phyloP scores from a whole-genome alignment of 2,888 invertebrate genomes.

The Synergus gifuensis region DNA sequence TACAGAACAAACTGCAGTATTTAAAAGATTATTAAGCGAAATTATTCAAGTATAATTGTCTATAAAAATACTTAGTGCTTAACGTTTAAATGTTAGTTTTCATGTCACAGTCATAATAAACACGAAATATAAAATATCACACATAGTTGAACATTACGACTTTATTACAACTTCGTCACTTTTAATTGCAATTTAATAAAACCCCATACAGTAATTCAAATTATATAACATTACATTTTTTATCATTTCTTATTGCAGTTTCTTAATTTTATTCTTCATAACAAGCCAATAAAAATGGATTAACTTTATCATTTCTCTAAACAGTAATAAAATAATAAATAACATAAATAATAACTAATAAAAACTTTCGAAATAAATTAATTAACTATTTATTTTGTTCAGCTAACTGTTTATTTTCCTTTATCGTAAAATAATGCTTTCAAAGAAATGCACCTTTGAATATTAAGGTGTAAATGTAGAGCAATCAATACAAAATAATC shows the following conservation, averaged over 20 bases:
- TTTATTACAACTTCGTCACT: background rate
- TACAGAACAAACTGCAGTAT: background rate
- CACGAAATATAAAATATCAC: background rate
- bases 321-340: too few species aligned
- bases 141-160: background rate
- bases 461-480: background rate
- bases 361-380: background rate
- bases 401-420: background rate
- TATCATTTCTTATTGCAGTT: background rate
- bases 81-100: background rate
- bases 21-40: background rate
- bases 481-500: background rate
- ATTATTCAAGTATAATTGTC: background rate
- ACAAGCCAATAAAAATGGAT: background rate
- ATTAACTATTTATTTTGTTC: background rate
- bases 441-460: background rate
- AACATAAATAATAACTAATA: background rate
- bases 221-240: background rate
- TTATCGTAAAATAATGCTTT: background rate
- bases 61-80: constrained; percentile 17
- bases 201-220: background rate
- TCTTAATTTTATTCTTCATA: background rate
- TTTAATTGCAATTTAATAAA: background rate
- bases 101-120: background rate
- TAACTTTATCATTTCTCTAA: too few species aligned